A percentile compares a stretch with the other conserved stretches of the same genome.
phyloP scores from a whole-genome alignment of 2,797 vertebrate genomes.

The Gymnothorax reevesii region DNA sequence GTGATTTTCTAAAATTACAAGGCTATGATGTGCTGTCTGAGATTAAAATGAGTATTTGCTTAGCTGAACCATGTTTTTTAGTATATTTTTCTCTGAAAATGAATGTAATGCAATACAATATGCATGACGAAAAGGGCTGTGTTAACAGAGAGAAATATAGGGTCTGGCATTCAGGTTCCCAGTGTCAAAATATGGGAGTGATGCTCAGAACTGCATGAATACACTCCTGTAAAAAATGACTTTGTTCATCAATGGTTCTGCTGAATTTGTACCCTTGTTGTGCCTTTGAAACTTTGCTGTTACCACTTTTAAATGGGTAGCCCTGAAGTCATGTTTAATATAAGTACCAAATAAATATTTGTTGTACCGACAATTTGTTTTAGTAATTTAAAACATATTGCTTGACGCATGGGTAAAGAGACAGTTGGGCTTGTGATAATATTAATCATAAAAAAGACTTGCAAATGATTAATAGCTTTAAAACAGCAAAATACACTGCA shows the following conservation, averaged over 20 bases:
- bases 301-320: not conserved
- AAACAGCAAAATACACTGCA: not conserved
- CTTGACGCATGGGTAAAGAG: no score
- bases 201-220: not conserved
- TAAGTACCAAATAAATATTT: not conserved
- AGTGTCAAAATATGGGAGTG: not conserved
- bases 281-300: no score
- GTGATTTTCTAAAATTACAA: constrained; percentile 47
- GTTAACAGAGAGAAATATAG: not conserved
- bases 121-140: not conserved
- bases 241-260: not conserved
- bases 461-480: no score
- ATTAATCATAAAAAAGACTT: no score
- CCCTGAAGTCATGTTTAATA: not conserved
- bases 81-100: not conserved
- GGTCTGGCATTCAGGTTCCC: not conserved
- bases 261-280: not conserved
- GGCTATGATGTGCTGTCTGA: constrained; percentile 40
- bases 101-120: not conserved
- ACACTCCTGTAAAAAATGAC: not conserved
- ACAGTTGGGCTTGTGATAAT: no score
- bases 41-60: constrained; percentile 11
- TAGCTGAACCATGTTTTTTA: not conserved
- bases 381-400: no score
- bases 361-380: no score